Evolutionary conservation across 2,888 invertebrate species (phyloP).

Genomic region (Operophtera brumata): DNA sequence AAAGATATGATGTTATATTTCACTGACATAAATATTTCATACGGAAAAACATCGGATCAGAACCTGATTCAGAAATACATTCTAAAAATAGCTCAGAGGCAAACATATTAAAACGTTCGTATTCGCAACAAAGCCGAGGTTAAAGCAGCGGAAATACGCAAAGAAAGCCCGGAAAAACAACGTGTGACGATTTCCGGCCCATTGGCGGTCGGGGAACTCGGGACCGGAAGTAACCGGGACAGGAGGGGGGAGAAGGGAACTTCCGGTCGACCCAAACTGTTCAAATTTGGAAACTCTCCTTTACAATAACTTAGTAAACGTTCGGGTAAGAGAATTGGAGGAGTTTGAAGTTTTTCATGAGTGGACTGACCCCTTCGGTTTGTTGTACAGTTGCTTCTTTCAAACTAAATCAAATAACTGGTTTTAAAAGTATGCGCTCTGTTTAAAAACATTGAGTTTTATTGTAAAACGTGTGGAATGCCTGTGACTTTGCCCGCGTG

Average conservation of each 20-base stretch:
- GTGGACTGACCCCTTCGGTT: constrained; percentile 25
- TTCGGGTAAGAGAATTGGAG: constrained; percentile 21
- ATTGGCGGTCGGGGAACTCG: constrained; percentile 33
- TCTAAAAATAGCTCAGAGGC: constrained; percentile 3
- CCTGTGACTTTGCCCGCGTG: no score
- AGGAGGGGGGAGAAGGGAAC: constrained; percentile 31
- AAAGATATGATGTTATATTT: no score
- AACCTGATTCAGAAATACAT: not conserved
- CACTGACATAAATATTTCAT: no score
- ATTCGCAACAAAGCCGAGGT: constrained; percentile 28
- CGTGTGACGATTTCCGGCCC: constrained; percentile 44
- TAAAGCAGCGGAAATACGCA: constrained; percentile 35
- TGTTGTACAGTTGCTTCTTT: constrained; percentile 16
- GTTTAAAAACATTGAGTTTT: no score
- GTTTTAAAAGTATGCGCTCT: constrained; percentile 1
- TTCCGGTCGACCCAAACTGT: constrained; percentile 34
- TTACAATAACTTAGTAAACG: constrained; percentile 30
- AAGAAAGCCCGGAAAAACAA: constrained; percentile 37
- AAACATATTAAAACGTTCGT: constrained; percentile 20
- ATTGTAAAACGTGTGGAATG: no score
- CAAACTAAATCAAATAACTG: constrained; percentile 15
- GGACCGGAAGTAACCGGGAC: constrained; percentile 31
- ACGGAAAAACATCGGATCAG: no score
- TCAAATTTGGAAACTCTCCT: constrained; percentile 25
- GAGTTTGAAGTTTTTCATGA: constrained; percentile 19